Evolutionary conservation across 1,140 invertebrate species (phyloP).

Genomic region (Lerema accius): DNA sequence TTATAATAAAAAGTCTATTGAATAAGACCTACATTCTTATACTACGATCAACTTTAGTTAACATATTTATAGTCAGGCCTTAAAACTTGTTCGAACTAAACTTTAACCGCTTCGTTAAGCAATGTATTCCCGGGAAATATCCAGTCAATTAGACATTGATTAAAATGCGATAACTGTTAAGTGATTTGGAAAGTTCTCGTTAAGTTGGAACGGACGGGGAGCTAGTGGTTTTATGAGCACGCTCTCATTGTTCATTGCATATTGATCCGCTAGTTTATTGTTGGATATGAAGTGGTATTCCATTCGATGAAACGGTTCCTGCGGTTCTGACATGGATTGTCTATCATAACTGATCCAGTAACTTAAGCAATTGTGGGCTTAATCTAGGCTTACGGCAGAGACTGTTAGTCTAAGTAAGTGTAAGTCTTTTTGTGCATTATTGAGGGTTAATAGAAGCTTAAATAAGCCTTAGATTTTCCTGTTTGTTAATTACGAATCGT

Average conservation of each 20-base stretch:
- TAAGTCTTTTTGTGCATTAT: too few species aligned
- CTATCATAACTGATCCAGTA: too few species aligned
- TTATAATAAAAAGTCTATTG: too few species aligned
- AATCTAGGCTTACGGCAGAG: too few species aligned
- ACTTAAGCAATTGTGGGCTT: too few species aligned
- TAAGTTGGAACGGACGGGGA: conserved; percentile 7
- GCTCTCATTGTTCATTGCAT: conserved; percentile 15
- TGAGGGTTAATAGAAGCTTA: too few species aligned
- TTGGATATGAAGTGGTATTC: conserved; percentile 5
- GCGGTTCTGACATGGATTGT: too few species aligned
- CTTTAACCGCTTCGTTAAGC: conserved; percentile 8
- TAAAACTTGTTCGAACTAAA: conserved; percentile 1
- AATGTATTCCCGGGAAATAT: conserved; percentile 20
- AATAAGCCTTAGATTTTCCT: too few species aligned
- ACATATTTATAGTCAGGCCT: not conserved
- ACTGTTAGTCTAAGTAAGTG: too few species aligned
- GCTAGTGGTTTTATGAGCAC: conserved; percentile 15
- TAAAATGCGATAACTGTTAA: conserved; percentile 29
- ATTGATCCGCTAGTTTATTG: conserved; percentile 15
- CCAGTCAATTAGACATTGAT: conserved; percentile 28
- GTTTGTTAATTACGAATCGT: too few species aligned
- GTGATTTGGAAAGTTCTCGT: conserved; percentile 29
- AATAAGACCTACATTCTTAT: too few species aligned
- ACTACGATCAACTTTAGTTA: too few species aligned
- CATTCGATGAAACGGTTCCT: not conserved